A percentile compares a stretch with the other conserved stretches of the same genome.
phyloP scores from a whole-genome alignment of 2,113 vertebrate genomes.

The Bambusicola thoracicus region DNA sequence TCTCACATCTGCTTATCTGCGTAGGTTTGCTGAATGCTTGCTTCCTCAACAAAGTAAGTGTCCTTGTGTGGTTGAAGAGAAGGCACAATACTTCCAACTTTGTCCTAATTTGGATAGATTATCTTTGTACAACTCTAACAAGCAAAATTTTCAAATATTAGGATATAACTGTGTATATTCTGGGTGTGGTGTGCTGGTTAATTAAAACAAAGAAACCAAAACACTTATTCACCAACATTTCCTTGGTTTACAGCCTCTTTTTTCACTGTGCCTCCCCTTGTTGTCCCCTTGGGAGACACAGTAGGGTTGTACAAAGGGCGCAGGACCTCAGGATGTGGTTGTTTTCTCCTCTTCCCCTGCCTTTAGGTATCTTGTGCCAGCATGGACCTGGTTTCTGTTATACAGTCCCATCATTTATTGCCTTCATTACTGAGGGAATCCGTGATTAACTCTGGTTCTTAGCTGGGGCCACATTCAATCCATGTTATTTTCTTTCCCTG shows the following conservation, averaged over 20 bases:
- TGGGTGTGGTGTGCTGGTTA: neutral
- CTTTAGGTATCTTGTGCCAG: neutral
- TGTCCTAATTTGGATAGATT: neutral
- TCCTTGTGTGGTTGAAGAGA: neutral
- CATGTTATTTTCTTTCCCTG: neutral
- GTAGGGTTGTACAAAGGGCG: neutral
- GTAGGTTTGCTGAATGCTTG: neutral
- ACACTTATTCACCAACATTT: neutral
- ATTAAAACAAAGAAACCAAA: neutral
- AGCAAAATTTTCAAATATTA: neutral
- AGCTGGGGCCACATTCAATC: neutral
- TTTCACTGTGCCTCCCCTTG: neutral
- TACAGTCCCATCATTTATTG: accelerated
- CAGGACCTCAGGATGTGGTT: neutral
- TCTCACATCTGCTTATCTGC: neutral
- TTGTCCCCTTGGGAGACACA: neutral
- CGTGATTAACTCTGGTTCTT: neutral
- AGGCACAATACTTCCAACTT: neutral
- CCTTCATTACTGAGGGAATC: neutral
- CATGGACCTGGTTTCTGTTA: neutral
- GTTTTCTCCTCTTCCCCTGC: neutral
- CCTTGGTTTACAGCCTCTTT: neutral
- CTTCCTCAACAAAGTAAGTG: too few species aligned
- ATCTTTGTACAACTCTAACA: neutral
- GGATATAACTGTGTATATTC: neutral